phyloP scores from a whole-genome alignment of 2,888 invertebrate species.

The Corbicula japonica region DNA sequence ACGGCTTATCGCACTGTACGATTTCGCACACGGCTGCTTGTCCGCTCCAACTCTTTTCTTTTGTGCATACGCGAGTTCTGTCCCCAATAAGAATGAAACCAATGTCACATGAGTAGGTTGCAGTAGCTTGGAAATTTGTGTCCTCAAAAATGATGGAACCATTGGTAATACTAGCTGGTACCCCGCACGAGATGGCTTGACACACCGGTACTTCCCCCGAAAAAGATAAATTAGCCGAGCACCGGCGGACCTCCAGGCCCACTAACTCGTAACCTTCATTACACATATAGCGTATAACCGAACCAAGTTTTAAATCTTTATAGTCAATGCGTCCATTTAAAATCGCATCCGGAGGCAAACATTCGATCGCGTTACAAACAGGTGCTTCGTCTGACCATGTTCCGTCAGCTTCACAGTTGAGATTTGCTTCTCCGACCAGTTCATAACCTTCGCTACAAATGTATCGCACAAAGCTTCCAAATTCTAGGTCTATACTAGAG shows the following conservation, averaged over 20 bases:
- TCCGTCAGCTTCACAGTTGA: conserved; percentile 73
- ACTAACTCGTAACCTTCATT: conserved; percentile 79
- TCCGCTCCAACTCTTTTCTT: conserved; percentile 73
- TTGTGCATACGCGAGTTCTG: conserved; percentile 60
- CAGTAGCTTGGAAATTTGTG: conserved; percentile 54
- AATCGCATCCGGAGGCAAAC: conserved; percentile 64
- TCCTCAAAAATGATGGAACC: conserved; percentile 63
- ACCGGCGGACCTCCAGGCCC: conserved; percentile 76
- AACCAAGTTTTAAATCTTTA: conserved; percentile 77
- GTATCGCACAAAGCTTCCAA: conserved; percentile 81
- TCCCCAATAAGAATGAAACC: conserved; percentile 73
- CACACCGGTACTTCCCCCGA: conserved; percentile 72
- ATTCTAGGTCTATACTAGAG: conserved; percentile 45
- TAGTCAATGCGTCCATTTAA: conserved; percentile 87
- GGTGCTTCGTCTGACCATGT: conserved; percentile 74
- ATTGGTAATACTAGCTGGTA: conserved; percentile 62
- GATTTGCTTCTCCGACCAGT: conserved; percentile 62
- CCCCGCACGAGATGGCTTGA: conserved; percentile 68
- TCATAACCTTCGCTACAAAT: conserved; percentile 77
- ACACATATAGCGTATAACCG: conserved; percentile 76
- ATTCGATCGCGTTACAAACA: conserved; percentile 66
- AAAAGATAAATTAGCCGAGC: conserved; percentile 76
- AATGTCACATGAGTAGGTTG: conserved; percentile 65
- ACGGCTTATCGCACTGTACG: conserved; percentile 72
- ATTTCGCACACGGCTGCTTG: conserved; percentile 68